Evolutionary conservation across 2,888 invertebrate species (phyloP).

Genomic region (Orgyia antiqua): DNA sequence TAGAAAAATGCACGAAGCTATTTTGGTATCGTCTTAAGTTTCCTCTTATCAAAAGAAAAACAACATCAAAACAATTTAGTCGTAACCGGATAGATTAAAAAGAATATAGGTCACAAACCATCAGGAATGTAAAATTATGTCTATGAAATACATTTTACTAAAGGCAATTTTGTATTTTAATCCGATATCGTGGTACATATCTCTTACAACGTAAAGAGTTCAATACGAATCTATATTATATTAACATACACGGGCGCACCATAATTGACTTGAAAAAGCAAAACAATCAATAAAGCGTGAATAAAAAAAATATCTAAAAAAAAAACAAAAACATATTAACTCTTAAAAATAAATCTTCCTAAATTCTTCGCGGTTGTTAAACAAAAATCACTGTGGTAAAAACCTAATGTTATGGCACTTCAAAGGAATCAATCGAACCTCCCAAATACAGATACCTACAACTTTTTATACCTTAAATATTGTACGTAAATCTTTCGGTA

Average conservation of each 20-base stretch:
- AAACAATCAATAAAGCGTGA: slow-evolving; percentile 29
- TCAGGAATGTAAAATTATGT: neutral
- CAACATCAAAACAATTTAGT: neutral
- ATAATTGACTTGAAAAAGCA: slow-evolving; percentile 68
- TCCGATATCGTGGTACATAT: no score
- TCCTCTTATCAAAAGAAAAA: no score
- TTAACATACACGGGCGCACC: slow-evolving; percentile 58
- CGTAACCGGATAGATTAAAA: neutral
- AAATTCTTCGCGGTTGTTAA: slow-evolving; percentile 9
- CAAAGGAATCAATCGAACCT: slow-evolving; percentile 8
- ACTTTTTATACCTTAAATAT: no score
- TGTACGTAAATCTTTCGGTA: no score
- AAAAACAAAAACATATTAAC: slow-evolving; percentile 20
- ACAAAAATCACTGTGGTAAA: slow-evolving; percentile 19
- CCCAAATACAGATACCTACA: no score
- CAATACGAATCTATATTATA: slow-evolving; percentile 33
- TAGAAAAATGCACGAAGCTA: no score
- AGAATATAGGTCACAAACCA: neutral
- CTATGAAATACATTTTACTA: neutral
- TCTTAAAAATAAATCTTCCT: slow-evolving; percentile 14
- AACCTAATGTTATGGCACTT: slow-evolving; percentile 29
- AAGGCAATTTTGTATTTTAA: neutral
- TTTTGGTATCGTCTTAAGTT: no score
- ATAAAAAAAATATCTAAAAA: slow-evolving; percentile 12
- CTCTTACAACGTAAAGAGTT: slow-evolving; percentile 35